Base-by-base conservation (phyloP, 2,888 invertebrate genomes). In the Cerastoderma edule region DNA sequence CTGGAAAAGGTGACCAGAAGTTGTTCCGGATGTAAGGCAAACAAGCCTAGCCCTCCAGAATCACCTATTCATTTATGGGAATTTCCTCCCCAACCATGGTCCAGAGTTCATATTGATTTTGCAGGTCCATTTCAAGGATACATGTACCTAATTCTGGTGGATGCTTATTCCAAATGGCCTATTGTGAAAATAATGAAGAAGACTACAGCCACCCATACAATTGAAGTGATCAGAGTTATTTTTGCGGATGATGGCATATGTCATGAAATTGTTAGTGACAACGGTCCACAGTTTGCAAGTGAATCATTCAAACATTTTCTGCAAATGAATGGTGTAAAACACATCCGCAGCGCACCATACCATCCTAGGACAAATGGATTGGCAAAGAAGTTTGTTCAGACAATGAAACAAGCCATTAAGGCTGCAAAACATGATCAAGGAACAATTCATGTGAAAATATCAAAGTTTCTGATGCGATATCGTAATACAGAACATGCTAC, bases 31-130 rank as follows among this genome's bases (percentile, higher is more conserved):
- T 83, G 80, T 65, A 67, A 69, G 48, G 8, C 33, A 16, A 30
- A 33, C 8, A 78, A 81, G 13, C 83, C 77, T 33, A 60, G 50
- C 1, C 88, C 87, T 19, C 50, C 72, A 50, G 80, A 83, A 56
- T 77, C 78, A 22, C 75, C 78, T 1, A 77, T 89, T 1, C 80
- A 83, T 50, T 81, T 89, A n/a, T 91, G 90, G 90, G 72, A 82
- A 28, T 78, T 48, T 39, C 83, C 91, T 30, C 78, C 72, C 6
- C 75, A 83, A 66, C 87, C 89, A 16, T 92, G 91, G 90, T 85
- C 91, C 70, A 83, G 93, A 24, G 78, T 93, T 4, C 93, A 93
- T 83, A 85, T 92, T 22, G 93, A 93, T 82, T 93, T 92, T 85
- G 92, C 93, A 19, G 93, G 93, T 13, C 92, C 91, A 33, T 76